Percentiles rank a stretch among this genome's conserved stretches.
phyloP scores from a whole-genome alignment of 2,797 vertebrate genomes.

The Tadarida brasiliensis region DNA sequence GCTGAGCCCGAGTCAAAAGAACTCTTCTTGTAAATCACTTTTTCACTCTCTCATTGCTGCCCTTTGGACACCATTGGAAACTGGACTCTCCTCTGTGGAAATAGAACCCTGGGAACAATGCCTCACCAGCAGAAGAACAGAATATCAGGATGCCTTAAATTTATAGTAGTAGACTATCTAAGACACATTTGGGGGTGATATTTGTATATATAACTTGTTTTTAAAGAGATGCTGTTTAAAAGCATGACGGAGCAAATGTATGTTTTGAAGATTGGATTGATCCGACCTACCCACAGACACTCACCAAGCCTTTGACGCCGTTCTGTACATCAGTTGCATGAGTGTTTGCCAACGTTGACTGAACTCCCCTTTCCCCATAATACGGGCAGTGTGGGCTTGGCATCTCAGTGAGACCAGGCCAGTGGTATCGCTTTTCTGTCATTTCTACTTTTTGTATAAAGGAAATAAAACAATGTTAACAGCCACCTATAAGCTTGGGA shows the following conservation, averaged over 20 bases:
- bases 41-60: conserved; percentile 70
- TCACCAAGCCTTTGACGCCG: conserved; percentile 74
- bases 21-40: conserved; percentile 87
- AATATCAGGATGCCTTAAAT: conserved; percentile 89
- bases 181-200: conserved; percentile 83
- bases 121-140: conserved; percentile 87
- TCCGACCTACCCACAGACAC: conserved; percentile 72
- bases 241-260: conserved; percentile 82
- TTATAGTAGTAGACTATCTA: conserved; percentile 83
- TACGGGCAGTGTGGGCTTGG: conserved; percentile 73
- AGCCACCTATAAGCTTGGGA: conserved; percentile 66
- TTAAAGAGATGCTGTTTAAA: conserved; percentile 84
- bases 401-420: conserved; percentile 81
- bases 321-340: conserved; percentile 86
- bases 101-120: conserved; percentile 70
- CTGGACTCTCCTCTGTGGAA: conserved; percentile 75
- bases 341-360: conserved; percentile 82
- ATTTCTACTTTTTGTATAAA: conserved; percentile 90
- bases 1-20: conserved; percentile 89
- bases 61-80: conserved; percentile 72
- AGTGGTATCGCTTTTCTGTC: conserved; percentile 83
- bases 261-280: conserved; percentile 76
- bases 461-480: conserved; percentile 87
- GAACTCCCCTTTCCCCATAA: conserved; percentile 78
- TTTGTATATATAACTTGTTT: conserved; percentile 86